phyloP scores from a whole-genome alignment of 2,113 vertebrate genomes.

The Toxotes chatareus region DNA sequence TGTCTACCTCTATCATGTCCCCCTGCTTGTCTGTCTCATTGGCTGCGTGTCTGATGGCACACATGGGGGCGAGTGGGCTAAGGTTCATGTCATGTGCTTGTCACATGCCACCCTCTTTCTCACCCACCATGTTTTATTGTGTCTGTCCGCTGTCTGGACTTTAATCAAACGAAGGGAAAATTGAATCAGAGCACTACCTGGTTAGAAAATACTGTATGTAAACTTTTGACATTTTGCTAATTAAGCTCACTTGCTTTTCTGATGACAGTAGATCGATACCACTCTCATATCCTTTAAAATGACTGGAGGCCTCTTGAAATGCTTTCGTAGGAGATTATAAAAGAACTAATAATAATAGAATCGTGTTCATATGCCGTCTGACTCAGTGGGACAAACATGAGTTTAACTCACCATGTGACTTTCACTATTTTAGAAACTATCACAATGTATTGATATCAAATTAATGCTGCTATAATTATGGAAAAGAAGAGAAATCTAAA shows the following conservation, averaged over 20 bases:
- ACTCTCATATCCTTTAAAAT: not conserved
- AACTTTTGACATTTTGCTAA: not conserved
- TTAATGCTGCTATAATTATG: not conserved
- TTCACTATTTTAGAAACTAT: not conserved
- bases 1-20: slow-evolving; percentile 57
- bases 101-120: slow-evolving; percentile 8
- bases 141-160: not conserved
- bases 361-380: not conserved
- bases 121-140: slow-evolving; percentile 21
- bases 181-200: not conserved
- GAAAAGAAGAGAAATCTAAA: not conserved
- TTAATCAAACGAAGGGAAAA: slow-evolving; percentile 7
- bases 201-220: not conserved
- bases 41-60: slow-evolving; percentile 33
- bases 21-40: slow-evolving; percentile 33
- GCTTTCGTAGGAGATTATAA: not conserved
- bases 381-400: not conserved
- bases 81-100: slow-evolving; percentile 46
- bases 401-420: not conserved
- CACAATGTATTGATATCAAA: not conserved
- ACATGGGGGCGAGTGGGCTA: slow-evolving; percentile 34
- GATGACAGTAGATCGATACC: not conserved
- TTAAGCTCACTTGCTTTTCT: not conserved
- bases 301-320: not conserved
- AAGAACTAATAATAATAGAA: not conserved